These are phyloP conservation scores for Folsomia candida DNA, from an alignment of 2,888 invertebrate genomes.

Conservation along the genomic window DNA sequence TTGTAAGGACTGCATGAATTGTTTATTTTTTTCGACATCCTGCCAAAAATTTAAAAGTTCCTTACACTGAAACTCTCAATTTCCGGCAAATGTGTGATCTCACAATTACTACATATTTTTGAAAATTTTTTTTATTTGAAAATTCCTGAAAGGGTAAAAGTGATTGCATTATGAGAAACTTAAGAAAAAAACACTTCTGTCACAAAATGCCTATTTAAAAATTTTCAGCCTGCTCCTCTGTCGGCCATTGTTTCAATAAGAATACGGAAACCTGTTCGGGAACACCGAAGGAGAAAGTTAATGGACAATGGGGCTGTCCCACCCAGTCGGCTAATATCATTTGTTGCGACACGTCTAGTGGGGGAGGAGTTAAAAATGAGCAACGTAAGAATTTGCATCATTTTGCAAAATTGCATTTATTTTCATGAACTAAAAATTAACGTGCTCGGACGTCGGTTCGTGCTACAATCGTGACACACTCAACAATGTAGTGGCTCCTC, in stretches of 20 bases:
- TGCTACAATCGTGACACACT: neutral
- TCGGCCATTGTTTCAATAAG: neutral
- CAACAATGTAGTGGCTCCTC: neutral
- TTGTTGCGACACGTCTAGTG: neutral
- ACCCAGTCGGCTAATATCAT: neutral
- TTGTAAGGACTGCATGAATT: too few relatives aligned
- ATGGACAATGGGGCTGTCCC: neutral
- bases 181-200: too few relatives aligned
- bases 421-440: neutral
- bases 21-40: too few relatives aligned
- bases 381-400: neutral
- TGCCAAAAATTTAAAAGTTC: too few relatives aligned
- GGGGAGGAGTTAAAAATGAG: neutral
- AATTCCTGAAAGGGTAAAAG: too few relatives aligned
- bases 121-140: too few relatives aligned
- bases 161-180: too few relatives aligned
- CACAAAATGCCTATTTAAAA: too few relatives aligned
- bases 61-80: too few relatives aligned
- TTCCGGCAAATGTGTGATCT: too few relatives aligned
- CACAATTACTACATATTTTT: too few relatives aligned
- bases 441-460: neutral
- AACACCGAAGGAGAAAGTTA: neutral
- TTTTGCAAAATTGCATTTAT: neutral
- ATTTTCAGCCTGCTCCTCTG: neutral
- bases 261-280: neutral